Conservation (phyloP, 2,113 vertebrate species). For the Sinocyclocheilus anshuiensis region DNA sequence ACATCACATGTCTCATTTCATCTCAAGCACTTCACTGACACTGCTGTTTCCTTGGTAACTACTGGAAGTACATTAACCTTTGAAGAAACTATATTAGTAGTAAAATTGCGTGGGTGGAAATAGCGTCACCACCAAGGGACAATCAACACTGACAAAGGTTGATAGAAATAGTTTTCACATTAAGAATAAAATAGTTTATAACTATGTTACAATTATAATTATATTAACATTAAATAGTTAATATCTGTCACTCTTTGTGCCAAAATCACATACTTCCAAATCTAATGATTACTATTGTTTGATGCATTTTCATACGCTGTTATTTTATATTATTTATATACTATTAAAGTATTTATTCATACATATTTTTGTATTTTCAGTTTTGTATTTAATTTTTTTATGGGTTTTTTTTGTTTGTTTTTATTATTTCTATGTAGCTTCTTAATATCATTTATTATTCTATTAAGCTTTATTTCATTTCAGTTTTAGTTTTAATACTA, state of each 20-base stretch:
- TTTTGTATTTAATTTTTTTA: not conserved
- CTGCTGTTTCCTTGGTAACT: constrained; percentile 29
- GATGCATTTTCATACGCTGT: not conserved
- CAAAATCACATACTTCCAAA: not conserved
- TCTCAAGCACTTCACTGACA: not conserved
- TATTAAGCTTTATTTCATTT: not conserved
- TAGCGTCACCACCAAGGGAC: not conserved
- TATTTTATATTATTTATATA: not conserved
- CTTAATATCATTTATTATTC: no score
- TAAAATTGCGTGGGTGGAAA: not conserved
- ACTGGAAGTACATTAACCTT: constrained; percentile 14
- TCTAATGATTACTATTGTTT: not conserved
- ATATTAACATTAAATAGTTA: not conserved
- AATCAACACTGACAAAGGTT: not conserved
- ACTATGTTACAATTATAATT: not conserved
- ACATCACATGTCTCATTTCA: not conserved
- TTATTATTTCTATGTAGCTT: not conserved
- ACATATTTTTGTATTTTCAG: not conserved
- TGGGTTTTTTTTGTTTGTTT: no score
- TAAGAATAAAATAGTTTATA: not conserved
- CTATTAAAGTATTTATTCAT: not conserved
- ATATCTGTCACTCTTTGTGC: not conserved
- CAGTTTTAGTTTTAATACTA: not conserved
- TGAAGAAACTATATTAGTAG: constrained; percentile 9
- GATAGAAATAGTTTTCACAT: not conserved